Evolutionary conservation across 2,113 vertebrate species (phyloP), one percentile per base, ranked within the genome.

Genomic region (Myotis brandtii): DNA sequence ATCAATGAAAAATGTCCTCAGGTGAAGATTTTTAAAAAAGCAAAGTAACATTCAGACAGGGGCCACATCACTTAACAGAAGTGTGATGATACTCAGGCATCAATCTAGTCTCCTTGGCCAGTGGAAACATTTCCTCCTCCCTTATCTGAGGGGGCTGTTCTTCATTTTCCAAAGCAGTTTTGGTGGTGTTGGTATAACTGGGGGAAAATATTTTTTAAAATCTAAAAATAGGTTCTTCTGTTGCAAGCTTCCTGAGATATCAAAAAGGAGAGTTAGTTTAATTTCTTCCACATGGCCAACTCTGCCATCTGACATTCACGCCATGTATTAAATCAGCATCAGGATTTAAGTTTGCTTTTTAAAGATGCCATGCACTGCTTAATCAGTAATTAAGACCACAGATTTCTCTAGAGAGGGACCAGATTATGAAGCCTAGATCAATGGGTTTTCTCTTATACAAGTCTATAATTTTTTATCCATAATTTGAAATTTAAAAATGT

Each of bases 161-260:
- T 9, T 93, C 20, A 34, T 54, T 89, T 84, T 69, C n/a, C 79
- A 70, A 85, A 81, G 34, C 3, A 98, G 96, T 6, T 96, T 99
- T 94, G 98, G 99, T 94, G 98, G 98, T 79, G 98, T 98, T 16
- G 94, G 97, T 72, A 96, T 87, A 77, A 96, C 98, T 64, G 75
- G 94, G 70, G 98, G 96, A 6, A 98, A 98, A 96, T 34, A 23
- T 81, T 96, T 23, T 50, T 77, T 87, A 25, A 98, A 98, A 95
- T 98, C 98, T 98, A 98, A 98, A 0, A 48, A 97, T 95, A 99
- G 98, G 27, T 95, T 98, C 80, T 97, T 99, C 86, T 99, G 98
- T 98, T 95, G 73, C 27, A 98, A 95, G 67, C 76, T 96, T 84
- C 95, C 98, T 46, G 96, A 98, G 84, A 96, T 83, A 59, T 37